These are phyloP conservation scores for Pygoscelis antarcticus DNA, from an alignment of 2,113 vertebrate genomes.

Conservation along the genomic window DNA sequence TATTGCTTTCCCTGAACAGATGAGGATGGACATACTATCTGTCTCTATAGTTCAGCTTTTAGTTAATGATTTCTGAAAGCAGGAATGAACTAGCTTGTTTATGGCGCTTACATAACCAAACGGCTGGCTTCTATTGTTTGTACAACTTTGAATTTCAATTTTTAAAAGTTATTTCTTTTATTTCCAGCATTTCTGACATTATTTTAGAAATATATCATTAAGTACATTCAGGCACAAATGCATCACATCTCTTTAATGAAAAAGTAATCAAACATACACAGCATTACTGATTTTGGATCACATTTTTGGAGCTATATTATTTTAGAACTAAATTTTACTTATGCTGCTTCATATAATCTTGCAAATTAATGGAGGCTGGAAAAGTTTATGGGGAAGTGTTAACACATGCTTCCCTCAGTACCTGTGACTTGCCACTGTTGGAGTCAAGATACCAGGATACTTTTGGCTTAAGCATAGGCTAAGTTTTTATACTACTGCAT, in stretches of 20 bases:
- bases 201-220: background rate
- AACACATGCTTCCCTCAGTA: background rate
- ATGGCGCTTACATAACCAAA: background rate
- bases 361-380: background rate
- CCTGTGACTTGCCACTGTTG: background rate
- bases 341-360: background rate
- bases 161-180: background rate
- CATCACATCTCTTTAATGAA: background rate
- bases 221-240: background rate
- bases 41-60: background rate
- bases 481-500: background rate
- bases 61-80: background rate
- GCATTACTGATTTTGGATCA: background rate
- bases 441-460: background rate
- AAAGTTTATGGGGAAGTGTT: background rate
- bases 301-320: background rate
- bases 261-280: background rate
- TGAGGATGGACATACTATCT: background rate
- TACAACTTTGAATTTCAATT: background rate
- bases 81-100: background rate
- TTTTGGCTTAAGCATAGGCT: background rate
- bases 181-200: background rate
- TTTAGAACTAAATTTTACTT: background rate
- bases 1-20: background rate
- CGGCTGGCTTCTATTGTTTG: background rate